Conservation (phyloP, 2,113 vertebrate species). For the Meles meles region DNA sequence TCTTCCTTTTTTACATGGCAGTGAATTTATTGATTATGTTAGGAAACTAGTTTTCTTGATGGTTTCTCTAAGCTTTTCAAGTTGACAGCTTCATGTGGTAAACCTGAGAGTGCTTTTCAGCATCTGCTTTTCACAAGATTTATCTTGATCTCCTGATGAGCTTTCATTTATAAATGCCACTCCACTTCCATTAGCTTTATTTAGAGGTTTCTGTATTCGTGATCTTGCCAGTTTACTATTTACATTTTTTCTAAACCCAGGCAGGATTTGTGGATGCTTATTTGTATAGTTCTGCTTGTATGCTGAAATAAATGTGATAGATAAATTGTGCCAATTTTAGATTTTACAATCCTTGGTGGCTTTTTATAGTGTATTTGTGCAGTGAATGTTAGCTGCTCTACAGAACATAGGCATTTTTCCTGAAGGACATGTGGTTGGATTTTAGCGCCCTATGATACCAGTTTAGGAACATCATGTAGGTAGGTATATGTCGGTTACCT, state of each 20-base stretch:
- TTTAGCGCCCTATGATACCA: not conserved
- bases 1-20: not conserved
- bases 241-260: not conserved
- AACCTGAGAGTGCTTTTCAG: not conserved
- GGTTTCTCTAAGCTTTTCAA: not conserved
- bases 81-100: not conserved
- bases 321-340: not conserved
- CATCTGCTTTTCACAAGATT: not conserved
- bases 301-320: not conserved
- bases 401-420: not conserved
- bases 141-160: not conserved
- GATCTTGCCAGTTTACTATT: not conserved
- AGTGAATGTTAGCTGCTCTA: not conserved
- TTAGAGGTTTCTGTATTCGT: conserved; percentile 10
- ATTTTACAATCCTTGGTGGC: not conserved
- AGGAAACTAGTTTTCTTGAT: not conserved
- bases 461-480: not conserved
- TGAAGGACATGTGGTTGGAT: not conserved
- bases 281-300: not conserved
- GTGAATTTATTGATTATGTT: not conserved
- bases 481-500: not conserved
- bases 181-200: not conserved
- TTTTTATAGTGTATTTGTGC: not conserved
- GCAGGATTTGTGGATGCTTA: conserved; percentile 19
- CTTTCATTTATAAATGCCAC: conserved; percentile 20